Conservation (phyloP, 2,888 invertebrate genomes). For the Xylota sylvarum region DNA sequence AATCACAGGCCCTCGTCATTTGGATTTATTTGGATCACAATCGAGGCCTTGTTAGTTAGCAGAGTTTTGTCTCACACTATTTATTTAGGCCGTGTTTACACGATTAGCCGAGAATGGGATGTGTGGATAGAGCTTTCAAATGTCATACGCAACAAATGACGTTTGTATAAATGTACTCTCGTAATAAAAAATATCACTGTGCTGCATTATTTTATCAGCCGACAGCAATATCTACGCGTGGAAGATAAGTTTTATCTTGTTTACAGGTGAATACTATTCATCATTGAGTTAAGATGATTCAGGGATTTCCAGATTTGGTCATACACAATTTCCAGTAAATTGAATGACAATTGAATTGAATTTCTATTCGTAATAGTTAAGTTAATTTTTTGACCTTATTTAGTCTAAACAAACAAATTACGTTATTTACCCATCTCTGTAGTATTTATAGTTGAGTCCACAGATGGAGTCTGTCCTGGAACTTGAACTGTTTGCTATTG, state of each 20-base stretch:
- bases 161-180: conserved; percentile 2
- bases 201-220: conserved; percentile 13
- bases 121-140: conserved; percentile 6
- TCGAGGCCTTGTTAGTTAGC: conserved; percentile 44
- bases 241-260: conserved; percentile 51
- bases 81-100: conserved; percentile 50
- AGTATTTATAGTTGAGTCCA: too few species aligned
- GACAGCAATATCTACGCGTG: conserved; percentile 20
- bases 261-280: conserved; percentile 37
- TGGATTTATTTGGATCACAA: conserved; percentile 45
- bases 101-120: background rate
- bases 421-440: too few species aligned
- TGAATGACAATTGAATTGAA: background rate
- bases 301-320: conserved; percentile 13
- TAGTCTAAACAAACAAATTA: background rate
- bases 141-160: conserved; percentile 9
- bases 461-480: too few species aligned
- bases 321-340: background rate
- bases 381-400: background rate
- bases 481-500: too few species aligned
- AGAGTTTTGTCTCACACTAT: conserved; percentile 17
- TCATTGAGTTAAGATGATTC: conserved; percentile 15
- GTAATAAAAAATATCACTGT: conserved; percentile 8
- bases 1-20: conserved; percentile 46
- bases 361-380: background rate